These are phyloP conservation scores for Pangasius larnaudii DNA, from an alignment of 2,797 vertebrate genomes.

Conservation along the genomic window DNA sequence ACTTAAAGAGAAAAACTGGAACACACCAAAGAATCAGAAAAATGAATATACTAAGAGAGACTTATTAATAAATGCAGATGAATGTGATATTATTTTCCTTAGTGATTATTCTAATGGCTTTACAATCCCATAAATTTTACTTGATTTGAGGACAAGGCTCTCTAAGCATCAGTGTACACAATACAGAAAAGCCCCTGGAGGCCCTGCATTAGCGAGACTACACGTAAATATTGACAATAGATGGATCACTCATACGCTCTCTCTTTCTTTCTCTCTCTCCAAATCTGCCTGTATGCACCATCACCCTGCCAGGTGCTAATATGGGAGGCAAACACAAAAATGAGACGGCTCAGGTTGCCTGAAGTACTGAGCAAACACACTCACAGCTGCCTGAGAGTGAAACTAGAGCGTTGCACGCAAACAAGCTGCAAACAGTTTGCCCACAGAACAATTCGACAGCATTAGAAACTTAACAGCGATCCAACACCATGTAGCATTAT, in stretches of 20 bases:
- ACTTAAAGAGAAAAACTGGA: background rate
- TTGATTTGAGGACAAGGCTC: constrained; percentile 11
- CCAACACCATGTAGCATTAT: background rate
- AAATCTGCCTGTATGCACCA: constrained; percentile 22
- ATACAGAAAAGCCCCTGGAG: constrained; percentile 38
- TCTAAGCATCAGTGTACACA: background rate
- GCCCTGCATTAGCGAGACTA: constrained; percentile 38
- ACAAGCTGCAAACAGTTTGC: constrained; percentile 20
- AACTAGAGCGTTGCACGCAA: constrained; percentile 27
- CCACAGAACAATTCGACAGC: background rate
- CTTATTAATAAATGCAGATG: background rate
- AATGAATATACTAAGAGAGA: background rate
- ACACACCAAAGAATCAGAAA: background rate
- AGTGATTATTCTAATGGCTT: background rate
- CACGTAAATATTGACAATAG: constrained; percentile 53
- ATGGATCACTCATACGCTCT: constrained; percentile 35
- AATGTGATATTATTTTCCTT: constrained; percentile 10
- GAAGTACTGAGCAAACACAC: constrained; percentile 50
- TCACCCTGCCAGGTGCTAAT: constrained; percentile 58
- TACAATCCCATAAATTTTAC: background rate
- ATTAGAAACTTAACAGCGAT: background rate
- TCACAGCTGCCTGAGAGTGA: constrained; percentile 23
- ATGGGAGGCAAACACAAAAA: constrained; percentile 53
- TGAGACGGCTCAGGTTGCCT: constrained; percentile 41
- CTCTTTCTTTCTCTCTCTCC: constrained; percentile 44